Base-by-base conservation (phyloP, 2,113 vertebrate species). In the Tachuris rubrigastra region DNA sequence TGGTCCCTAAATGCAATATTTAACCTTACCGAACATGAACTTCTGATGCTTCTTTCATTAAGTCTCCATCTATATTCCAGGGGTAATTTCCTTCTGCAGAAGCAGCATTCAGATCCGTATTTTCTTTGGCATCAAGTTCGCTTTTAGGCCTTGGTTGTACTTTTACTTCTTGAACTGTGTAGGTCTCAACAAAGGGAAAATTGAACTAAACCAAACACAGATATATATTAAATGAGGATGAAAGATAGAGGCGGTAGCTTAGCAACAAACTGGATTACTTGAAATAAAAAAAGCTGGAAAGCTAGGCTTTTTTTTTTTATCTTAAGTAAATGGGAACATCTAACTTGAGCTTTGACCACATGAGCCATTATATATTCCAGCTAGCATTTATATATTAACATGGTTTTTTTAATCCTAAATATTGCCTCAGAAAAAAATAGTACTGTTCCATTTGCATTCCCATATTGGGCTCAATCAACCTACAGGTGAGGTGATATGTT, bases 31-130 rank as follows among this genome's bases (percentile, higher is more conserved):
- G 97, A 87, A 99, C 72, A 4, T 98, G 97, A 85, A 99, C 93
- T 83, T 98, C 98, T 33, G 98, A 98, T 18, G 97, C 65, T 65
- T 87, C 97, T 95, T 98, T 96, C 96, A 98, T 93, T 95, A 99
- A 97, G 79, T 99, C 98, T 37, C 99, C 98, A 63, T 99, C 98
- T 82, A 99, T 96, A 86, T 99, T 99, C 98, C 98, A 99, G 67
- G 98, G 98, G 63, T 96, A 97, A 59, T n/a, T 95, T 28, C 90
- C 96, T 96, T 98, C 98, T 46, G 91, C 91, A 76, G 96, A 84
- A 95, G 91, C 85, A 85, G 92, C 56, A 28, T 72, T 90, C 37
- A 46, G 67, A 66, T 73, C 82, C 1, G 25, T 87, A 55, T 94
- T 92, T 28, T 98, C 94, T 69, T 97, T 95, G 47, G 66, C 91